Evolutionary conservation across 2,797 vertebrate species (phyloP), one percentile per base, ranked within the genome.

Genomic region (Sardinella longiceps): DNA sequence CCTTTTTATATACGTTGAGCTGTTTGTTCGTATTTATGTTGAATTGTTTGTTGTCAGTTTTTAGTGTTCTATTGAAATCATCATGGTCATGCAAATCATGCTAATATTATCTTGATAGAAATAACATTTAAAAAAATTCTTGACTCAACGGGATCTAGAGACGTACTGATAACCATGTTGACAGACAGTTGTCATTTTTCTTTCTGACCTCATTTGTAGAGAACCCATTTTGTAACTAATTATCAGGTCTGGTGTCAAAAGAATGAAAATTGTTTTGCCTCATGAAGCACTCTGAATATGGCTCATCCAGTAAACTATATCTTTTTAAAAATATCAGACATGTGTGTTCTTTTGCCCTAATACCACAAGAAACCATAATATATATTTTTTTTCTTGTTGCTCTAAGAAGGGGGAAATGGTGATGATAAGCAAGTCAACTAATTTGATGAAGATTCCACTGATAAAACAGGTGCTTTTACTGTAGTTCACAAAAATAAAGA

Each of bases 281-380:
- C 56, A 80, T 80, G 28, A 87, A 84, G 80, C 23, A 9, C 23
- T 53, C 6, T 25, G n/a, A 60, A 60, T 25, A 25, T 25, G 91
- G 90, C 90, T 89, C 88, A 90, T 92, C 87, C 87, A 93, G 88
- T 94, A 92, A 93, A 94, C 85, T 82, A 80, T 89, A 77, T 89
- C 89, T 90, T 86, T 83, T 66, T 25, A 86, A 80, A 87, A 84
- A 45, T 1, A 2, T 1, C 15, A 9, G 14, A 15, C 63, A 51
- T 43, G 48, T 84, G 82, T 48, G 84, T 74, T 48, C 3, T 28
- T 77, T 48, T 84, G 80, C 33, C 12, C 30, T 9, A 48, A 48
- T 48, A 43, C 43, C 7, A 7, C 7, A 43, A 7, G 43, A 43
- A 7, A 43, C 7, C 43, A 43, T 43, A n/a, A n/a, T n/a, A n/a